Evolutionary conservation across 2,797 vertebrate genomes (phyloP).

Genomic region (Eleutherodactylus coqui): DNA sequence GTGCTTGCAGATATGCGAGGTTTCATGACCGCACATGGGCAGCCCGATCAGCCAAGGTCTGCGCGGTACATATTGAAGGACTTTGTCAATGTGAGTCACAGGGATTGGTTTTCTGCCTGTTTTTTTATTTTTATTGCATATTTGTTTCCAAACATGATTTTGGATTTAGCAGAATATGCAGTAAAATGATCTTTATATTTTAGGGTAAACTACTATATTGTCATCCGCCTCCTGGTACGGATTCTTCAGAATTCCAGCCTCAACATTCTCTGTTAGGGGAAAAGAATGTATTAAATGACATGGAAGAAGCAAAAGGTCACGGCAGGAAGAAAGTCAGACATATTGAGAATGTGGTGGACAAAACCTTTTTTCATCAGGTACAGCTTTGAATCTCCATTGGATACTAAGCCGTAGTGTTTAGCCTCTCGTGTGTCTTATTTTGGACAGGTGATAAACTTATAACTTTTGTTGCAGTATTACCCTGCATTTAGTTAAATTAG

Average conservation of each 20-base stretch:
- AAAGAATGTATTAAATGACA: conserved; percentile 57
- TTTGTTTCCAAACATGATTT: neutral
- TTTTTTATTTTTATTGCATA: neutral
- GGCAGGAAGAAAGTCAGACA: conserved; percentile 77
- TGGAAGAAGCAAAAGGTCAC: conserved; percentile 60
- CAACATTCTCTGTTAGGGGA: conserved; percentile 76
- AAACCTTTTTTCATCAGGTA: conserved; percentile 96
- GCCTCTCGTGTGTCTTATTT: too few relatives aligned
- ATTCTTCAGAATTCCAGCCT: conserved; percentile 85
- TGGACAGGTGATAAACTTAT: too few relatives aligned
- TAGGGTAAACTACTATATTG: conserved; percentile 96
- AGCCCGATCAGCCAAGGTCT: conserved; percentile 94
- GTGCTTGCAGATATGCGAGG: conserved; percentile 88
- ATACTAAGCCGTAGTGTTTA: too few relatives aligned
- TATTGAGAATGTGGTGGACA: conserved; percentile 93
- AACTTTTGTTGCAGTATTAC: too few relatives aligned
- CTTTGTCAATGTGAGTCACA: conserved; percentile 85
- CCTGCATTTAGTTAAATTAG: too few relatives aligned
- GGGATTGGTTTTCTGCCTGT: neutral
- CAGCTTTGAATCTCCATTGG: conserved; percentile 41
- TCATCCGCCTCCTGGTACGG: conserved; percentile 86
- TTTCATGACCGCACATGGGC: conserved; percentile 95
- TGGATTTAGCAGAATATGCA: neutral
- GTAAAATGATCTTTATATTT: conserved; percentile 8
- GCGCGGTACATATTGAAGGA: conserved; percentile 95